phyloP scores from a whole-genome alignment of 2,113 vertebrate species.

The Thunnus thynnus region DNA sequence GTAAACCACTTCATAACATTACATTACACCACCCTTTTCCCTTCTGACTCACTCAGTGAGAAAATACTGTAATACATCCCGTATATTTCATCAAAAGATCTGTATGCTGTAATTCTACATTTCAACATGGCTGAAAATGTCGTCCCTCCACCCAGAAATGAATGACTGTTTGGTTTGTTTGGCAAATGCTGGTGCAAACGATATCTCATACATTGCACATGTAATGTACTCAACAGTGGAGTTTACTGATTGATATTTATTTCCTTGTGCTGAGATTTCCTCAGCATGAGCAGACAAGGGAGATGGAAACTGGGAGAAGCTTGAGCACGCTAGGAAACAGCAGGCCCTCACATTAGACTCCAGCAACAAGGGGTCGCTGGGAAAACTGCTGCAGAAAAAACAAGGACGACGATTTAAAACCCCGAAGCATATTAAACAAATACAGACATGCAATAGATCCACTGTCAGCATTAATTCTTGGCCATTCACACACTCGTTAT shows the following conservation, averaged over 20 bases:
- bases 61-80: constrained; percentile 27
- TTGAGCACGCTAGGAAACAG: constrained; percentile 39
- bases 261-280: constrained; percentile 27
- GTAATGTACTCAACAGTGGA: not conserved
- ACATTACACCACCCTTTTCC: constrained; percentile 24
- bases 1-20: constrained; percentile 6
- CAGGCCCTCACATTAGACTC: constrained; percentile 45
- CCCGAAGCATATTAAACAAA: constrained; percentile 65
- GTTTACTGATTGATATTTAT: constrained; percentile 59
- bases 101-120: constrained; percentile 32
- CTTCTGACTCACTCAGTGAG: constrained; percentile 8
- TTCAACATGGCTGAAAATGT: constrained; percentile 26
- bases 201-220: constrained; percentile 41
- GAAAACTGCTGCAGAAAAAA: constrained; percentile 39
- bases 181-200: constrained; percentile 24
- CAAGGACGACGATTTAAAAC: constrained; percentile 58
- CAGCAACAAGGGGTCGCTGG: constrained; percentile 24
- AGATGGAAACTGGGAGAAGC: constrained; percentile 38
- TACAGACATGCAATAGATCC: constrained; percentile 57
- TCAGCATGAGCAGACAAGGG: constrained; percentile 3
- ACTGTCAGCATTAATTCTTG: constrained; percentile 43
- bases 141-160: not conserved
- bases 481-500: constrained; percentile 33
- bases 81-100: not conserved
- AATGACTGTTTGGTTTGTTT: constrained; percentile 58